Evolutionary conservation across 92 coral and sea anemone species (phyloP), one percentile per base, ranked within the genome.

Genomic region (Nematostella vectensis): DNA sequence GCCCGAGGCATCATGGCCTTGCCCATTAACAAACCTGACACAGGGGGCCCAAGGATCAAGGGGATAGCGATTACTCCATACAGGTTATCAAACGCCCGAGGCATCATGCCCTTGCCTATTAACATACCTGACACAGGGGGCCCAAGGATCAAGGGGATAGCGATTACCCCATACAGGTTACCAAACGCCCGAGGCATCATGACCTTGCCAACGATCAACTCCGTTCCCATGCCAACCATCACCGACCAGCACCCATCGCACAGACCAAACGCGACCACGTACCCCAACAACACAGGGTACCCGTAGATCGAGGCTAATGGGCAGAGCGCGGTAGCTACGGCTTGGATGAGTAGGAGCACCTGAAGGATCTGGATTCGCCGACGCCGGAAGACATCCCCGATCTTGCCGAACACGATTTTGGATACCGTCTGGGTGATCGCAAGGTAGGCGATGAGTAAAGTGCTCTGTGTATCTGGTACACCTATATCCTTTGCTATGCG

Each of bases 81-180:
- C 48, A 82, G 83, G 36, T 73, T 72, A 1, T 80, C 89, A 59
- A 82, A 70, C 28, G 89, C 89, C 26, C 83, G 76, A 2, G 83
- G 75, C 75, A 76, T 77, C 23, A 65, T 68, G 23, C 59, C 69
- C 40, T 82, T 71, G 42, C 89, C 89, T n/a, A n/a, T 33, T 33
- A 15, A 6, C 85, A 24, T 50, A 77, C 91, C 91, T 66, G 91
- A 84, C 29, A 83, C 38, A 22, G 91, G 91, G 6, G 91, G 91
- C 2, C 91, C 91, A 33, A 33, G 40, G 15, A 6, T 6, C 6
- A 6, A 6, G 40, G 40, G 61, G 25, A 83, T 77, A 28, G 91
- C 71, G 27, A 74, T 81, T 3, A 74, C 61, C 17, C 80, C 82
- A 29, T 69, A 83, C 44, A 83, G 81, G 37, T 75, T 73, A 2